These are phyloP conservation scores for Thalassarche chlororhynchos DNA, from an alignment of 2,113 vertebrate species.

Conservation along the genomic window DNA sequence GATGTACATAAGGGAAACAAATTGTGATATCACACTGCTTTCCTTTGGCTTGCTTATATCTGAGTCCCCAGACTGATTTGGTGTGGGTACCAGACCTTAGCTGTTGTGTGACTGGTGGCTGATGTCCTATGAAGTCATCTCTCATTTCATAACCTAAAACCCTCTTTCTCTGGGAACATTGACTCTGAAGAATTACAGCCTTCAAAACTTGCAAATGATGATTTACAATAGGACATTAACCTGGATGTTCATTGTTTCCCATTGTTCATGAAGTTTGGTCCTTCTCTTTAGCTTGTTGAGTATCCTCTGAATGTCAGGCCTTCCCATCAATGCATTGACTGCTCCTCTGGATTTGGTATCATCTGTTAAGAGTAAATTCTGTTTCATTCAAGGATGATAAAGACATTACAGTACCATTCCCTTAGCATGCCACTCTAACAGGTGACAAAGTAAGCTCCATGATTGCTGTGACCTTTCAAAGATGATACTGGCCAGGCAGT, in stretches of 20 bases:
- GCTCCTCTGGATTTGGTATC: not conserved
- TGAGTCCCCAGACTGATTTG: not conserved
- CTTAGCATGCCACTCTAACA: not conserved
- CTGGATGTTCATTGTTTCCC: not conserved
- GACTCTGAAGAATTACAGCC: not conserved
- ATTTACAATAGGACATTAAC: not conserved
- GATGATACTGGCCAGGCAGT: not conserved
- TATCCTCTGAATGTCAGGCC: not conserved
- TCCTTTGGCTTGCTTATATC: not conserved
- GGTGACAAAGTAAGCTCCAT: not conserved
- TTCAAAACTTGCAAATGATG: not conserved
- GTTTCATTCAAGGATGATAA: not conserved
- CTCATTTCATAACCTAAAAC: not conserved
- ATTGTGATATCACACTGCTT: not conserved
- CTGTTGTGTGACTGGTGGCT: not conserved
- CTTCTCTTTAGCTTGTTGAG: not conserved
- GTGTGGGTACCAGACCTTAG: not conserved
- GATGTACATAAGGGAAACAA: not conserved
- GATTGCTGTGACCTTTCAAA: not conserved
- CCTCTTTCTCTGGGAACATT: not conserved
- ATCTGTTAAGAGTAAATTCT: not conserved
- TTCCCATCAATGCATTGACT: not conserved
- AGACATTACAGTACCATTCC: not conserved
- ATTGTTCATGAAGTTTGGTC: not conserved
- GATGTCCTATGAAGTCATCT: not conserved